Evolutionary conservation across 37 sponge, comb jelly and placozoan species (phyloP).

Genomic region (Crambe crambe): DNA sequence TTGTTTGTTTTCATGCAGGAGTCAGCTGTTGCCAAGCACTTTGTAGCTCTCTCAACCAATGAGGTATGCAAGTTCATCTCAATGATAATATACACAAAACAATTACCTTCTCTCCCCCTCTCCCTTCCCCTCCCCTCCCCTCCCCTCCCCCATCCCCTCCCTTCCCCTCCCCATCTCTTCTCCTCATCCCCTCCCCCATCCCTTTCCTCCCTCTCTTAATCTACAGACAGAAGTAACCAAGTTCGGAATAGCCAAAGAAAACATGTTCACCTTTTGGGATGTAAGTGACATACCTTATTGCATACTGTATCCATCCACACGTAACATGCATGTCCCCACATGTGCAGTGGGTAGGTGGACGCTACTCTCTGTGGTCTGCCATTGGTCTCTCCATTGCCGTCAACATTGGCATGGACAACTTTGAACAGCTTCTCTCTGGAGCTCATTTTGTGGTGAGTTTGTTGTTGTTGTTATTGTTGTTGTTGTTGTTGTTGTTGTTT

Average conservation of each 20-base stretch:
- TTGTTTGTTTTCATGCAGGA: constrained; percentile 33
- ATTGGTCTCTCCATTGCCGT: constrained; percentile 97
- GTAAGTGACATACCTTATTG: constrained; percentile 66
- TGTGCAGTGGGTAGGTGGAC: constrained; percentile 98
- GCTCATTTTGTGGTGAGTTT: constrained; percentile 87
- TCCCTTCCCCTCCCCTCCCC: background rate
- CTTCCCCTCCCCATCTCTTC: background rate
- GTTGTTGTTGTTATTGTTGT: background rate
- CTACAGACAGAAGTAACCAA: constrained; percentile 85
- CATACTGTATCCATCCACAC: background rate
- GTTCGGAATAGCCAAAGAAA: constrained; percentile 94
- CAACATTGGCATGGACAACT: constrained; percentile 91
- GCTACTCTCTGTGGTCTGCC: constrained; percentile 98
- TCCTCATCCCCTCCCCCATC: background rate
- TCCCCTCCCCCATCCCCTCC: background rate
- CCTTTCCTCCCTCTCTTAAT: background rate
- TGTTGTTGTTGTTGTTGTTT: background rate
- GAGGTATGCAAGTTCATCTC: constrained; percentile 48
- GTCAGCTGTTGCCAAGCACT: constrained; percentile 96
- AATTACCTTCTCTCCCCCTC: background rate
- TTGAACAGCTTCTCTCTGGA: constrained; percentile 90
- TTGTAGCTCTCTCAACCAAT: constrained; percentile 99
- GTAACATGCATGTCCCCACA: background rate
- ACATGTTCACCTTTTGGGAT: constrained; percentile 99
- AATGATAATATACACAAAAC: too few relatives aligned